Percentiles rank a stretch among this genome's conserved stretches.
Evolutionary conservation across 2,113 vertebrate species (phyloP).

Genomic region (Chroicocephalus ridibundus): DNA sequence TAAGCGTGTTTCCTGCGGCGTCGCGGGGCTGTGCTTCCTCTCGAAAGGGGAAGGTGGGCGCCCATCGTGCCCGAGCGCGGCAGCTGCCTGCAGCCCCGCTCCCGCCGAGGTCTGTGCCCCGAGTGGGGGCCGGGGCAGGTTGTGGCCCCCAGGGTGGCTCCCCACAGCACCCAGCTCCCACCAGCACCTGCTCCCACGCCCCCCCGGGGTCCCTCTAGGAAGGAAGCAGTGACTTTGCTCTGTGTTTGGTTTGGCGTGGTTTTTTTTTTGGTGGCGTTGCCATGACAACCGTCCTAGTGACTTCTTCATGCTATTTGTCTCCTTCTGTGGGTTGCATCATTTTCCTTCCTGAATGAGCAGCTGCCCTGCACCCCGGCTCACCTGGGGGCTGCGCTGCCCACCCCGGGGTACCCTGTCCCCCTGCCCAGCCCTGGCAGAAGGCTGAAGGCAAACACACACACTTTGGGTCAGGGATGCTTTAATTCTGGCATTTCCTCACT

Average conservation of each 20-base stretch:
- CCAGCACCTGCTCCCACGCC: not conserved
- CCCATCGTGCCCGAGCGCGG: fast-evolving
- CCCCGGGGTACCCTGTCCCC: fast-evolving
- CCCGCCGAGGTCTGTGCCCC: fast-evolving
- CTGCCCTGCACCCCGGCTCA: not conserved
- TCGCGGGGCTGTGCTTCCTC: not conserved
- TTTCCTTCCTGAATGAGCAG: not conserved
- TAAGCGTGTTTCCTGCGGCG: not conserved
- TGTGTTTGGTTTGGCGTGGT: not conserved
- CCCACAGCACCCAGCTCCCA: not conserved
- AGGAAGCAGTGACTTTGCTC: not conserved
- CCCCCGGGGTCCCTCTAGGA: not conserved
- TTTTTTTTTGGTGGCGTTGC: constrained; percentile 26
- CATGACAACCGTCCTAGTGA: constrained; percentile 21
- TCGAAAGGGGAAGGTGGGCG: not conserved
- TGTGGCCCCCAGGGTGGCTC: not conserved
- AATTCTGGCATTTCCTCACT: fast-evolving
- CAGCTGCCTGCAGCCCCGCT: not conserved
- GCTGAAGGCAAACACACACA: fast-evolving
- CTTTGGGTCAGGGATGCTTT: fast-evolving
- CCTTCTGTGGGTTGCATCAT: not conserved
- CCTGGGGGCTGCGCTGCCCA: not conserved
- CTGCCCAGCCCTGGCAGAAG: not conserved
- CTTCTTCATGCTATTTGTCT: constrained; percentile 3
- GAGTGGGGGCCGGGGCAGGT: fast-evolving